A percentile compares a stretch with the other conserved stretches of the same genome.
Conservation (phyloP, 2,888 invertebrate genomes). For the Sympetrum striolatum region DNA sequence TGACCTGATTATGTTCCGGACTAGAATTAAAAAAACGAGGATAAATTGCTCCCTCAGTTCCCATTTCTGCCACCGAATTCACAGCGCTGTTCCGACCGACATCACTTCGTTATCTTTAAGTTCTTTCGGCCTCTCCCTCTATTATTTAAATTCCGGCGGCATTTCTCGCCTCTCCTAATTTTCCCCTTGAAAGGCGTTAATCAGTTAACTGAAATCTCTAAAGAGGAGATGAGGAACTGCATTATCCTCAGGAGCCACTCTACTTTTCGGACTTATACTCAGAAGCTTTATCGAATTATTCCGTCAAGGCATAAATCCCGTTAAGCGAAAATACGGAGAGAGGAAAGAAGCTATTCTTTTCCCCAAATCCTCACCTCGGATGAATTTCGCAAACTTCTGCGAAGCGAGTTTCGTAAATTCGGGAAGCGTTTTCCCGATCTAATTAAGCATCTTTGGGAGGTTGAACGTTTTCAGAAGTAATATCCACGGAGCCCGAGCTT, state of each 20-base stretch:
- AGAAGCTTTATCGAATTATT: neutral
- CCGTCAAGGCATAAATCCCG: neutral
- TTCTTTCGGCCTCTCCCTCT: neutral
- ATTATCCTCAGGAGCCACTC: neutral
- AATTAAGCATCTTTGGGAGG: too few species aligned
- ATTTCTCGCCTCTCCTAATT: neutral
- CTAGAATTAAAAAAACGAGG: too few species aligned
- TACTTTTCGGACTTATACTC: neutral
- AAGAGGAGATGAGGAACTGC: neutral
- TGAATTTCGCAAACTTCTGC: neutral
- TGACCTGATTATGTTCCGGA: too few species aligned
- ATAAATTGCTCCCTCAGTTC: neutral
- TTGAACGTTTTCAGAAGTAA: too few species aligned
- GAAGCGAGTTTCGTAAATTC: neutral
- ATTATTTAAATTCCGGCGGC: neutral
- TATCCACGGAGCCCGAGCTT: too few species aligned
- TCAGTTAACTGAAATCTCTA: neutral
- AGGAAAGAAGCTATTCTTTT: neutral
- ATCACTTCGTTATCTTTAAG: neutral
- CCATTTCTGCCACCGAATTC: neutral
- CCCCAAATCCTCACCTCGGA: neutral
- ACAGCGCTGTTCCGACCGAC: neutral
- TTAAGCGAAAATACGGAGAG: neutral
- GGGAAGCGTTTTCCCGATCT: neutral
- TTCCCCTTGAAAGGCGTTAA: neutral